Percentiles rank a stretch among this genome's conserved stretches.
Evolutionary conservation across 2,888 invertebrate species (phyloP).

Genomic region (Cremastobaeus sp.): DNA sequence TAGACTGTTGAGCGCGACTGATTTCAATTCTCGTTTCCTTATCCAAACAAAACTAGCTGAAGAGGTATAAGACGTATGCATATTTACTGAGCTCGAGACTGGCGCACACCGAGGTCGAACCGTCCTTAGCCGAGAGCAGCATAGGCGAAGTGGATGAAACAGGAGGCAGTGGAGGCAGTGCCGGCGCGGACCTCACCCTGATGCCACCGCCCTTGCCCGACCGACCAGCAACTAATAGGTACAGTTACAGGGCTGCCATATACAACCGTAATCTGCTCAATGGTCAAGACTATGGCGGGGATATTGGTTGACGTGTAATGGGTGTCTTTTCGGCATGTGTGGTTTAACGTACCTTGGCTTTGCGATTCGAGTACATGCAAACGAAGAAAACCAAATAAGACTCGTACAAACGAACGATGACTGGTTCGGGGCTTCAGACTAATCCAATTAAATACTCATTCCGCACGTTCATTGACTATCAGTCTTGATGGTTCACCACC

Average conservation of each 20-base stretch:
- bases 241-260: constrained; percentile 85
- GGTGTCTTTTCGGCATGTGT: constrained; percentile 91
- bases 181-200: constrained; percentile 73
- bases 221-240: constrained; percentile 83
- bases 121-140: constrained; percentile 80
- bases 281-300: constrained; percentile 80
- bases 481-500: constrained; percentile 66
- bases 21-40: background rate
- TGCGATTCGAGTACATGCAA: constrained; percentile 1
- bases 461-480: constrained; percentile 66
- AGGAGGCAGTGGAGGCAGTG: constrained; percentile 56
- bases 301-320: constrained; percentile 89
- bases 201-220: constrained; percentile 82
- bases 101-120: constrained; percentile 80
- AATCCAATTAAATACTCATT: constrained; percentile 68
- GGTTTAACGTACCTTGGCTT: constrained; percentile 79
- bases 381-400: too few species aligned
- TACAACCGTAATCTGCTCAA: constrained; percentile 82
- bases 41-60: constrained; percentile 81
- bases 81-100: constrained; percentile 86
- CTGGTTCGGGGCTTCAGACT: constrained; percentile 70
- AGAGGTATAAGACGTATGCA: constrained; percentile 90
- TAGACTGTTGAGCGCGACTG: too few species aligned
- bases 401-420: constrained; percentile 61
- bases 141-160: constrained; percentile 81